phyloP scores from a whole-genome alignment of 1,140 invertebrate genomes.

The Chelonus insularis region DNA sequence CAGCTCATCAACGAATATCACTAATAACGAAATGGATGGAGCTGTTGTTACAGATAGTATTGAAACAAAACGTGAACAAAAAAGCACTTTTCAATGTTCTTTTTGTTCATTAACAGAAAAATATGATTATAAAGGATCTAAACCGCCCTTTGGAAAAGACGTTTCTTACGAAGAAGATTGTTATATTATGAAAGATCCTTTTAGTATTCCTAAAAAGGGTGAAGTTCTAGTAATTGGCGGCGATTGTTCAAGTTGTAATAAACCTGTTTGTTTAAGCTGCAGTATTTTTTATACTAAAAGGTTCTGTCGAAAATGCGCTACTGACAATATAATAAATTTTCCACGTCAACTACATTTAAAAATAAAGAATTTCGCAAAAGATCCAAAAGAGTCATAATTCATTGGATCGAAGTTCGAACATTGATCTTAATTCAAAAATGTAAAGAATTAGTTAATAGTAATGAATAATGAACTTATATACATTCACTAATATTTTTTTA shows the following conservation, averaged over 20 bases:
- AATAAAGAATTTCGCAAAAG: too few relatives aligned
- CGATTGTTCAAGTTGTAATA: conserved; percentile 71
- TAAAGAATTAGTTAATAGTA: too few relatives aligned
- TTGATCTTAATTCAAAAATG: too few relatives aligned
- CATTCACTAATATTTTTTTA: too few relatives aligned
- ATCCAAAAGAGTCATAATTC: too few relatives aligned
- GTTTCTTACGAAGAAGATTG: conserved; percentile 69
- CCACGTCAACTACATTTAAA: conserved; percentile 66
- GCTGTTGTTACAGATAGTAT: too few relatives aligned
- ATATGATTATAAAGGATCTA: conserved; percentile 73
- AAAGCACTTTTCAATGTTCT: conserved; percentile 65
- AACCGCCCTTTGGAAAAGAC: conserved; percentile 69
- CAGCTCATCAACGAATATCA: conserved; percentile 26
- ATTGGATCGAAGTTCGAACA: too few relatives aligned
- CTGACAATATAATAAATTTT: conserved; percentile 64
- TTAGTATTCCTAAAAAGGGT: conserved; percentile 67
- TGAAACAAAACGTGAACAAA: conserved; percentile 27
- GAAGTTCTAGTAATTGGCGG: conserved; percentile 75
- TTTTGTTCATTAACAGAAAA: conserved; percentile 68
- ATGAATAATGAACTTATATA: too few relatives aligned
- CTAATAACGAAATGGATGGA: conserved; percentile 21
- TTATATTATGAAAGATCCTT: conserved; percentile 84
- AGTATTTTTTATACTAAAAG: conserved; percentile 77
- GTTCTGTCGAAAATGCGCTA: conserved; percentile 73
- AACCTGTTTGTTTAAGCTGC: conserved; percentile 76